Evolutionary conservation across 2,113 vertebrate genomes (phyloP).

Genomic region (Eurystomus gularis): DNA sequence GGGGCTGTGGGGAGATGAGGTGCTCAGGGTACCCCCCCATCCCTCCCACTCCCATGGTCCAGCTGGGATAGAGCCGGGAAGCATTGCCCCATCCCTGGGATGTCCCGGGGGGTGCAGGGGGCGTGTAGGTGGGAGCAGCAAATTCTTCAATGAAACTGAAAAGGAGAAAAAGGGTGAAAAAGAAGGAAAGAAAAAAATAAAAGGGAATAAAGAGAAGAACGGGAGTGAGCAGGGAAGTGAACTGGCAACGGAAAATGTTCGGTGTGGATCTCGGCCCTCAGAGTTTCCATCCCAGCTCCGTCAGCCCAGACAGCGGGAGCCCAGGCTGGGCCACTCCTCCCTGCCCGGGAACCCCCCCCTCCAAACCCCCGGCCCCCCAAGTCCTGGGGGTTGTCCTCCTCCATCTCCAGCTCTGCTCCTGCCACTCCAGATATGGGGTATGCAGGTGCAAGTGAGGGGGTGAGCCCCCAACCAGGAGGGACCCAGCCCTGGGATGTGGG

Average conservation of each 20-base stretch:
- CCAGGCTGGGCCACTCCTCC: not conserved
- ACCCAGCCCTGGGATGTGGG: not conserved
- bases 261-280: conserved; percentile 19
- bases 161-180: not conserved
- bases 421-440: not conserved
- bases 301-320: not conserved
- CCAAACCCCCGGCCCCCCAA: not conserved
- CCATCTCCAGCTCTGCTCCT: not conserved
- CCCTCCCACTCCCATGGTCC: accelerated
- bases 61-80: not conserved
- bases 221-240: not conserved
- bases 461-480: not conserved
- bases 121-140: accelerated
- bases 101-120: accelerated
- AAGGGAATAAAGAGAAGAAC: too few relatives aligned
- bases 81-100: accelerated
- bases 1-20: not conserved
- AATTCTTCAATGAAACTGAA: not conserved
- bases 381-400: not conserved
- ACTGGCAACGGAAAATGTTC: conserved; percentile 26
- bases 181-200: too few relatives aligned
- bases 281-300: not conserved
- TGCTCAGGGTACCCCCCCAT: not conserved
- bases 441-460: too few relatives aligned
- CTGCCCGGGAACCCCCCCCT: not conserved